Conservation (phyloP, 2,113 vertebrate genomes). For the Lagopus leucura region DNA sequence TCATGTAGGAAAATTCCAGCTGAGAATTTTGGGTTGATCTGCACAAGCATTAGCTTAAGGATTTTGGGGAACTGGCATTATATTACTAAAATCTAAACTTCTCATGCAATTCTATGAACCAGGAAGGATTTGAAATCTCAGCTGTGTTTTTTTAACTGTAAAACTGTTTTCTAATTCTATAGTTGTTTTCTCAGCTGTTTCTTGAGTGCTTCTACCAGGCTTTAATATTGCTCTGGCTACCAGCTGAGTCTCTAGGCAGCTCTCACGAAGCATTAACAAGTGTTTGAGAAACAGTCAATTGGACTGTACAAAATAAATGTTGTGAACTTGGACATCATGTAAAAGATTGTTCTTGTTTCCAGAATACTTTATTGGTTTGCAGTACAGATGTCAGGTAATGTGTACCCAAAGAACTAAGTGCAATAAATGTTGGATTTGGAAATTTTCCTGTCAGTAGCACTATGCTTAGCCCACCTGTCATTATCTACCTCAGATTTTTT, state of each 20-base stretch:
- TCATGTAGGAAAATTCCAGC: background rate
- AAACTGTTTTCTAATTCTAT: background rate
- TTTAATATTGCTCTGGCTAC: background rate
- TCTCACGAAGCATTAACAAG: background rate
- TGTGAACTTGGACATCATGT: background rate
- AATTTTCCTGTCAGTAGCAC: background rate
- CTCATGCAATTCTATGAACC: background rate
- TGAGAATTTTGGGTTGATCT: background rate
- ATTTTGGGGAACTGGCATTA: background rate
- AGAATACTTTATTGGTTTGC: conserved; percentile 6
- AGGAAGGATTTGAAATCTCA: background rate
- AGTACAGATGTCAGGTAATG: background rate
- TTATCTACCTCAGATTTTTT: background rate
- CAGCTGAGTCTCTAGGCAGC: background rate
- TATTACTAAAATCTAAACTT: background rate
- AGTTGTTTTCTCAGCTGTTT: background rate
- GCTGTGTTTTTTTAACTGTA: background rate
- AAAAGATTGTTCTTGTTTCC: background rate
- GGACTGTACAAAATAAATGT: background rate
- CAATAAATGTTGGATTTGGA: background rate
- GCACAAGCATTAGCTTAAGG: background rate
- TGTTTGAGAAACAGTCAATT: background rate
- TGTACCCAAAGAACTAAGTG: background rate
- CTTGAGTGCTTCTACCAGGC: background rate
- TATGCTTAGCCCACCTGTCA: background rate